Base-by-base conservation (phyloP, 2,888 invertebrate species). In the Sceliomorpha sp. region DNA sequence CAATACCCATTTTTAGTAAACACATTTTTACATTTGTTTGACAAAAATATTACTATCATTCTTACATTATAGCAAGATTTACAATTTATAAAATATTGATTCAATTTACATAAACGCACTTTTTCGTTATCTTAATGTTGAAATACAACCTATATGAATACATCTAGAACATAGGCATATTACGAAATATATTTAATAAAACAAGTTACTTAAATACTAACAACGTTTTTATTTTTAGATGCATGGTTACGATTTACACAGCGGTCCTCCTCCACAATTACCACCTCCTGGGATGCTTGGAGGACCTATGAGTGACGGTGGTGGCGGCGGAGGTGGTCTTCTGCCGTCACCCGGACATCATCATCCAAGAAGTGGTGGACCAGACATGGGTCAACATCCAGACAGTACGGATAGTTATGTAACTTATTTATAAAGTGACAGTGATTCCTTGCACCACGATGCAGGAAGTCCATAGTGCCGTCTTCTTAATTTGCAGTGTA, bases 331-430 rank as follows among this genome's bases (percentile, higher is more conserved):
- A 14, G 83, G 84, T 3, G 82, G 81, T 6, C 80, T 84, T 1
- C 60, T 83, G 17, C 83, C 83, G n/a, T 84, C 83, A 0, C 78
- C 81, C 0, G 86, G 82, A 0, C 81, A 83, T 13, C 82, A 84
- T 63, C 86, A 85, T 47, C 81, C 80, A 4, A 80, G 76, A 9
- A 69, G 77, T 27, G 82, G 85, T 15, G 80, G 79, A 12, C 88
- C 90, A 62, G 92, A 92, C 83, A 91, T 91, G 78, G 92, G 92
- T 81, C 92, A 92, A 76, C 95, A 95, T 89, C 94, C 94, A 12
- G 94, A 94, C 88, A 94, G 94, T 81, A 94, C 94, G 53, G 95
- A 96, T 89, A 96, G 96, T 88, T 96, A 96, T 90, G 96, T 97
- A 74, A 96, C 96, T 66, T 96, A 96, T 90, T 92, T 96, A 80